Evolutionary conservation across 2,888 invertebrate genomes (phyloP), one percentile per base, ranked within the genome.

Genomic region (Drosophila ochracea): DNA sequence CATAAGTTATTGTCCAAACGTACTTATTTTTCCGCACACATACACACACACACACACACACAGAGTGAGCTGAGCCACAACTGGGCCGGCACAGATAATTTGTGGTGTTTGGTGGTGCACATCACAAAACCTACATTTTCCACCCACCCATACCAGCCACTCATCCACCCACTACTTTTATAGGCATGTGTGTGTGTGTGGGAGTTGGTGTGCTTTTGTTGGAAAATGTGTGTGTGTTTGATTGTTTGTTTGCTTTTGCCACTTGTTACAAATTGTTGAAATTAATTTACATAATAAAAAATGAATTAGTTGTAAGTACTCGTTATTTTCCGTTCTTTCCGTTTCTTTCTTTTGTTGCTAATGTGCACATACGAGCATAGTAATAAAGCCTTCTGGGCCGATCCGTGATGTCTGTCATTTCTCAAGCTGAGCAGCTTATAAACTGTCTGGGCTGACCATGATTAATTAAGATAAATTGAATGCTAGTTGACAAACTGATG

Each of bases 271-370:
- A 83, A 73, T 80, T 84, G 84, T 68, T 71, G 60, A 90, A 86
- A 83, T 85, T 80, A 90, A 86, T 86, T 88, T 90, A 69, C 85
- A 86, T 86, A 90, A 88, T 88, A 90, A 88, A 84, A 90, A 83
- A 73, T 82, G 71, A 68, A 90, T 86, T 89, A 86, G 76, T 74
- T 63, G 57, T 55, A 61, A 70, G 64, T 66, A 64, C 52, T 66
- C n/a, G 66, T 50, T 41, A 65, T 68, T 69, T 35, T 41, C 41
- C 4, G 37, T 61, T 30, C 9, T 9, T 31, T 31, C 9, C 31
- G 31, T 31, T 35, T 47, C n/a, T 31, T 43, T 5, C n/a, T n/a
- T 37, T 28, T 54, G 25, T 16, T 19, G 37, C 52, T 41, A n/a
- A 25, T 54, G 21, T 54, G 53, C 9, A 21, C 53, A 33, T 11